These are phyloP conservation scores for Cepaea nemoralis DNA, from an alignment of 1,140 invertebrate genomes.

Conservation along the genomic window DNA sequence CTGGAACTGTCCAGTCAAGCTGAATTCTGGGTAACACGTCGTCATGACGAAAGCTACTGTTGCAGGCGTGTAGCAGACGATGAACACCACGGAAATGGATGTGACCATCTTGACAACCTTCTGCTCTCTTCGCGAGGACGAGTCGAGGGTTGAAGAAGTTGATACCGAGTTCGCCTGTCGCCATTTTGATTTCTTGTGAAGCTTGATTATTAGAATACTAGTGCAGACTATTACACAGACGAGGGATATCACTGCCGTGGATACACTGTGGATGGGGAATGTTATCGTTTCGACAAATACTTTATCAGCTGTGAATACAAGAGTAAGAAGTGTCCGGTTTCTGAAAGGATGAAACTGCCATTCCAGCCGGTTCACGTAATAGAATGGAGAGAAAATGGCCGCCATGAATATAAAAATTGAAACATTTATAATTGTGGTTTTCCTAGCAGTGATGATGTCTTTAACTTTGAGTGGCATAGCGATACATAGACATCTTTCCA, in stretches of 20 bases:
- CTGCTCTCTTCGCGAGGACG: neutral
- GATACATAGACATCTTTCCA: neutral
- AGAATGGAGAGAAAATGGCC: neutral
- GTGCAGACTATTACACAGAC: neutral
- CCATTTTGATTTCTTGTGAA: slow-evolving; percentile 7
- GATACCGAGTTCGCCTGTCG: neutral
- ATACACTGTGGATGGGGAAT: neutral
- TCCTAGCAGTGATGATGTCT: neutral
- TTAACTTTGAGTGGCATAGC: slow-evolving; percentile 4
- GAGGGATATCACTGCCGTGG: neutral
- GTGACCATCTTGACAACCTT: neutral
- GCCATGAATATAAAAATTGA: neutral
- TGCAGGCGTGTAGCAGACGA: neutral
- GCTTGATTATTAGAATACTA: neutral
- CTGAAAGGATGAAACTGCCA: neutral
- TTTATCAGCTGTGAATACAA: neutral
- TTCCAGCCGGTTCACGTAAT: neutral
- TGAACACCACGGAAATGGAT: neutral
- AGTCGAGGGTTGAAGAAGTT: neutral
- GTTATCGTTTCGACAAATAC: neutral
- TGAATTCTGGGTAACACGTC: neutral
- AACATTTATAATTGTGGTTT: neutral
- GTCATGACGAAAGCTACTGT: neutral
- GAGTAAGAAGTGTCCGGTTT: neutral
- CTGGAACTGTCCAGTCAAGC: neutral